Evolutionary conservation across 2,797 vertebrate genomes (phyloP).

Genomic region (Sebastes minor): DNA sequence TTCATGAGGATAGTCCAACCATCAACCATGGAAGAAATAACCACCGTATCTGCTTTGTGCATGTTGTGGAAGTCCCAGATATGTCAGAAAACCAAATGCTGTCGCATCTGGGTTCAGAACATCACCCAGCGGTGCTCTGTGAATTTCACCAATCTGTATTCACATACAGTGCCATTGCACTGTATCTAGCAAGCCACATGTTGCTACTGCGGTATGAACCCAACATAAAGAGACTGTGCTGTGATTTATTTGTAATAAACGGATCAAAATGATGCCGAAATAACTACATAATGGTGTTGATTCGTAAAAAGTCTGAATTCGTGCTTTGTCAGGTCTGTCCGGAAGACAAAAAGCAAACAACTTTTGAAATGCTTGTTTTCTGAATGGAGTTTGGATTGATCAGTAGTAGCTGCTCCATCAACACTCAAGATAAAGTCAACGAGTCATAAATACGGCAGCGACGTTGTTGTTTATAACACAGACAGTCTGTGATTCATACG

Average conservation of each 20-base stretch:
- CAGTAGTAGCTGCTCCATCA: neutral
- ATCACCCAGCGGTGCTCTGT: no score
- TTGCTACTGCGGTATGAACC: no score
- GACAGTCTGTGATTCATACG: neutral
- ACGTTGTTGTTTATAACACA: neutral
- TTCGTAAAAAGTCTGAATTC: no score
- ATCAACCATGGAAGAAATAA: no score
- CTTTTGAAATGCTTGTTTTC: neutral
- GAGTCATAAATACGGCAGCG: accelerated
- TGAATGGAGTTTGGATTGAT: neutral
- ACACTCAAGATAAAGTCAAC: neutral
- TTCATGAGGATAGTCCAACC: no score
- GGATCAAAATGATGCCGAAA: no score
- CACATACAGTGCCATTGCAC: neutral
- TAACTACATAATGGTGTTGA: no score
- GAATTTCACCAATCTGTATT: neutral
- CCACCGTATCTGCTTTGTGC: neutral
- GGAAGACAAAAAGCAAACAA: neutral
- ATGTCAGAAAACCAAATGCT: neutral
- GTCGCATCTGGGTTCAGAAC: accelerated
- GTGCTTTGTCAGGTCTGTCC: no score
- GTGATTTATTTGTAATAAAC: neutral
- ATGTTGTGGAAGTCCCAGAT: neutral
- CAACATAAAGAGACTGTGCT: neutral
- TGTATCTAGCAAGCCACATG: no score